Evolutionary conservation across 2,113 vertebrate species (phyloP).

Genomic region (Brienomyrus longianalis): DNA sequence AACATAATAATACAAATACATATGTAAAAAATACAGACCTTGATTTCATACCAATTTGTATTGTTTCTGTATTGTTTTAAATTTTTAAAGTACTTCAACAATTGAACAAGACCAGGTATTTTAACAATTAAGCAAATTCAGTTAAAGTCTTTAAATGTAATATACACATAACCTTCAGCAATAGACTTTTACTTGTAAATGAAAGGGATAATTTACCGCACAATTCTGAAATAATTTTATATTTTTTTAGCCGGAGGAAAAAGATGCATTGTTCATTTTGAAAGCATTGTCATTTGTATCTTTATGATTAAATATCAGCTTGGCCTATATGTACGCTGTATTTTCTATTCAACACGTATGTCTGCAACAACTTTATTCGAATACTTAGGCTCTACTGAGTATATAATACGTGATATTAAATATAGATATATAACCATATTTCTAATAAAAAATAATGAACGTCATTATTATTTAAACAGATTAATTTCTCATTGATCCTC

Average conservation of each 20-base stretch:
- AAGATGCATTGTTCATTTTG: not conserved
- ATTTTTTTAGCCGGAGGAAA: not conserved
- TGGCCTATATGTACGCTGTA: not conserved
- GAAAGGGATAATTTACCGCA: not conserved
- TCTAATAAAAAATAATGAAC: not conserved
- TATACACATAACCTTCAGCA: not conserved
- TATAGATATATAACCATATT: not conserved
- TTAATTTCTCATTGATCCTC: not conserved
- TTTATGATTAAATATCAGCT: not conserved
- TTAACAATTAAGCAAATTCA: not conserved
- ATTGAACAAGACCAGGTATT: not conserved
- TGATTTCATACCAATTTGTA: slow-evolving; percentile 40
- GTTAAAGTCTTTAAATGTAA: not conserved
- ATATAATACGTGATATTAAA: not conserved
- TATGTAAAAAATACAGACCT: not conserved
- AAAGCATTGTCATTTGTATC: not conserved
- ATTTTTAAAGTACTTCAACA: not conserved
- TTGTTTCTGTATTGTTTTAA: not conserved
- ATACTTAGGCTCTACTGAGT: not conserved
- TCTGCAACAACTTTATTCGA: not conserved
- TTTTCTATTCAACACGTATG: not conserved
- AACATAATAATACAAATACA: not conserved
- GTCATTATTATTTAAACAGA: not conserved
- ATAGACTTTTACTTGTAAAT: not conserved
- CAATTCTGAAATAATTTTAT: not conserved